Percentiles rank a stretch among this genome's conserved stretches.
Conservation (phyloP, 2,797 vertebrate genomes). For the Arrhamphus sclerolepis region DNA sequence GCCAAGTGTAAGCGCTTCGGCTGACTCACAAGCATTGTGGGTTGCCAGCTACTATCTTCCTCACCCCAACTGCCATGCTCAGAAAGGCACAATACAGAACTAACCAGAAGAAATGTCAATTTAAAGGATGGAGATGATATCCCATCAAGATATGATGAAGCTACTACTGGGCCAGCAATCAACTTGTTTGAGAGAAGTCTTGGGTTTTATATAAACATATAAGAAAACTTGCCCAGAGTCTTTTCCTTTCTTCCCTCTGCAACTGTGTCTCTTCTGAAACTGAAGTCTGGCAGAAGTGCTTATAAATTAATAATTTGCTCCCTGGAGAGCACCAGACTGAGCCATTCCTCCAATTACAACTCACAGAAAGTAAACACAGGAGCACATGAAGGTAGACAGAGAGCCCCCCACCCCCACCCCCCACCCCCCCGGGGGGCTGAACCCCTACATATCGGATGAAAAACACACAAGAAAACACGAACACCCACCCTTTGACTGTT, state of each 20-base stretch:
- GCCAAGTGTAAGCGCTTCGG: conserved; percentile 73
- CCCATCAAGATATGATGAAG: conserved; percentile 6
- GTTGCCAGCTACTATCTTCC: conserved; percentile 57
- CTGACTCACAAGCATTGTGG: conserved; percentile 73
- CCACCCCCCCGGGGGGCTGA: no score
- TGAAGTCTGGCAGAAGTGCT: conserved; percentile 45
- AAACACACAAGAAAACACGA: conserved; percentile 15
- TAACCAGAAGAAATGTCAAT: conserved; percentile 8
- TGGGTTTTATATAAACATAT: conserved; percentile 27
- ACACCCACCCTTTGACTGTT: conserved; percentile 18
- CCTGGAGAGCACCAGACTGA: conserved; percentile 58
- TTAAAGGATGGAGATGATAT: conserved; percentile 11
- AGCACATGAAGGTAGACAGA: conserved; percentile 49
- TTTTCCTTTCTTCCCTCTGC: conserved; percentile 25
- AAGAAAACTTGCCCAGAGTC: conserved; percentile 25
- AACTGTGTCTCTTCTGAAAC: conserved; percentile 44
- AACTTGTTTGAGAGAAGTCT: conserved; percentile 11
- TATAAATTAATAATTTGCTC: conserved; percentile 71
- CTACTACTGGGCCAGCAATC: conserved; percentile 10
- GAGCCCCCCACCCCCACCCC: no score
- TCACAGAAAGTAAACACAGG: conserved; percentile 62
- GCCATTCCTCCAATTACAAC: conserved; percentile 70
- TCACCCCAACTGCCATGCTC: conserved; percentile 37
- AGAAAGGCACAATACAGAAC: conserved; percentile 32
- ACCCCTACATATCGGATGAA: conserved; percentile 17